phyloP scores from a whole-genome alignment of 2,888 invertebrate species.

The Sphinx pinastri region DNA sequence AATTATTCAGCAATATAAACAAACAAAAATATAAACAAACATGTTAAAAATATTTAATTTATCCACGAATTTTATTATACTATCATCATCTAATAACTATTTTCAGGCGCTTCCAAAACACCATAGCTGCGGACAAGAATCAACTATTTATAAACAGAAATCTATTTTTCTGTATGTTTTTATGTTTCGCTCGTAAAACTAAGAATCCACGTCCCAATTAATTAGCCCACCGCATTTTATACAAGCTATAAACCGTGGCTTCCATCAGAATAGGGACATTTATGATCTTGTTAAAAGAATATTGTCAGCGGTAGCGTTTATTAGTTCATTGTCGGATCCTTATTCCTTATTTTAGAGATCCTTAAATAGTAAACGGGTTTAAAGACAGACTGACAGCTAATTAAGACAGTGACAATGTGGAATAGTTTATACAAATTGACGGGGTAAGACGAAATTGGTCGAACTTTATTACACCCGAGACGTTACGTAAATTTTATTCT shows the following conservation, averaged over 20 bases:
- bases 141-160: not conserved
- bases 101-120: too few relatives aligned
- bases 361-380: not conserved
- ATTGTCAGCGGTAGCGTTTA: conserved; percentile 21
- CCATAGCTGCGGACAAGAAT: not conserved
- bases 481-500: too few relatives aligned
- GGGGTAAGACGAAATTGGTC: too few relatives aligned
- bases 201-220: conserved; percentile 17
- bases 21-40: too few relatives aligned
- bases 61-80: too few relatives aligned
- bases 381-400: not conserved
- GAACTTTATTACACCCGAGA: too few relatives aligned
- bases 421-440: not conserved
- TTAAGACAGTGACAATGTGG: not conserved
- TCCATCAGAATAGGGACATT: conserved; percentile 9
- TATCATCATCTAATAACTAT: too few relatives aligned
- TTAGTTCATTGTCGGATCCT: conserved; percentile 12
- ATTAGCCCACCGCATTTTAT: conserved; percentile 15
- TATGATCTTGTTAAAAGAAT: conserved; percentile 22
- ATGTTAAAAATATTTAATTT: not conserved
- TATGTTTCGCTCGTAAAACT: conserved; percentile 11
- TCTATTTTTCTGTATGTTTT: not conserved
- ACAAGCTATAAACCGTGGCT: conserved; percentile 19
- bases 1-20: too few relatives aligned
- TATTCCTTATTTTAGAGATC: not conserved